Evolutionary conservation across 2,888 invertebrate species (phyloP).

Genomic region (Hirtodrosophila trivittata): DNA sequence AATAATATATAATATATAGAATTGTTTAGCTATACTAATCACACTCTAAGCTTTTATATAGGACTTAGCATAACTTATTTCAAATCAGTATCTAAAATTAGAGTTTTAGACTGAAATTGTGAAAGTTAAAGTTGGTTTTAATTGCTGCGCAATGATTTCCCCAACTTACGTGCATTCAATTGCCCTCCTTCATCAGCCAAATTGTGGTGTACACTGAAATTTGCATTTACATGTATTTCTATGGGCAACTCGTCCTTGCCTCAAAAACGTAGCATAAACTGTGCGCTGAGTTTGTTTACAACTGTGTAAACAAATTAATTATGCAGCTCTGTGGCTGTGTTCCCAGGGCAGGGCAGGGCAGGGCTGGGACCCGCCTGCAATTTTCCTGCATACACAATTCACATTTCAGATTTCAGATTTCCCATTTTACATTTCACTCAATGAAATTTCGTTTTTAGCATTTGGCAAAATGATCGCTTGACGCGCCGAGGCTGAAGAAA

Average conservation of each 20-base stretch:
- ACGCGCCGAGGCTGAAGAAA: slow-evolving; percentile 62
- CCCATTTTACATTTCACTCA: slow-evolving; percentile 26
- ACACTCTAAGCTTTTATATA: too few species aligned
- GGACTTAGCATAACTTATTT: too few species aligned
- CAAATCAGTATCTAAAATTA: too few species aligned
- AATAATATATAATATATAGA: too few species aligned
- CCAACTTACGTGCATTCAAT: not conserved
- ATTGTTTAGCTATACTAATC: too few species aligned
- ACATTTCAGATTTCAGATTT: not conserved
- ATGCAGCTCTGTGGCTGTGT: slow-evolving; percentile 55
- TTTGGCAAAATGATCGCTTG: slow-evolving; percentile 56
- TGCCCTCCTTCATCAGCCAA: not conserved
- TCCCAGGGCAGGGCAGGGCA: slow-evolving; percentile 22
- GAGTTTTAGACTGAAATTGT: too few species aligned
- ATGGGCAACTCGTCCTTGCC: slow-evolving; percentile 16
- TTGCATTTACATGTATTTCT: slow-evolving; percentile 35
- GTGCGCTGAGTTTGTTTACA: slow-evolving; percentile 63
- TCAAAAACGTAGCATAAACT: slow-evolving; percentile 2
- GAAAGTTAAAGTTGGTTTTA: not conserved
- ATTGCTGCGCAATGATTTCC: too few species aligned
- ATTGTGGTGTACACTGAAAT: slow-evolving; percentile 4
- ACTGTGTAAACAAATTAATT: slow-evolving; percentile 78
- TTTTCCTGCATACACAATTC: slow-evolving; percentile 1
- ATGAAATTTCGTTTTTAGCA: slow-evolving; percentile 60
- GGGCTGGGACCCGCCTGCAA: not conserved